These are phyloP conservation scores for Alligator mississippiensis DNA, from an alignment of 2,113 vertebrate species.

Conservation along the genomic window DNA sequence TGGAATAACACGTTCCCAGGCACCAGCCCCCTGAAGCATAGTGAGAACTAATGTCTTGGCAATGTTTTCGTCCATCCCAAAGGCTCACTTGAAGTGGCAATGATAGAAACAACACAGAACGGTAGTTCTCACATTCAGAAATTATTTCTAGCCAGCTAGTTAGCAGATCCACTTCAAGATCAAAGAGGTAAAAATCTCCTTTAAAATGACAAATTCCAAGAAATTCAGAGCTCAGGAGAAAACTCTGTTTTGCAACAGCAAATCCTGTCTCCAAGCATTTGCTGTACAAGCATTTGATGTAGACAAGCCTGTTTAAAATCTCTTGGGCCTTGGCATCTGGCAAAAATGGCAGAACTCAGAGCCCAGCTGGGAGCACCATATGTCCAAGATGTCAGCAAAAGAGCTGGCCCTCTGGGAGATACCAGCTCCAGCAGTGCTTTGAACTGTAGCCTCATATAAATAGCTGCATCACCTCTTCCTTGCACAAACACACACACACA, in stretches of 20 bases:
- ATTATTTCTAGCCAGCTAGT: background rate
- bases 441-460: background rate
- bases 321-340: no score
- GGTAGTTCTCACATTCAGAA: background rate
- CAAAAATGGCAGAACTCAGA: background rate
- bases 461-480: background rate
- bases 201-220: background rate
- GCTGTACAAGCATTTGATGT: no score
- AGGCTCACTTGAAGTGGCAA: background rate
- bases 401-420: background rate
- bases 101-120: background rate
- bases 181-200: background rate
- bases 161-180: background rate
- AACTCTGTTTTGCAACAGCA: background rate
- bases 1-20: background rate
- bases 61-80: background rate
- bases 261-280: background rate
- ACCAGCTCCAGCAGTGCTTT: background rate
- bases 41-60: no score
- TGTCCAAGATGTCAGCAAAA: background rate
- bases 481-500: no score
- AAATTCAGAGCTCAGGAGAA: background rate
- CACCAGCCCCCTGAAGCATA: background rate
- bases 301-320: no score
- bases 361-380: background rate